Evolutionary conservation across 1,140 invertebrate genomes (phyloP), one percentile per base, ranked within the genome.

Genomic region (Aphis gossypii): DNA sequence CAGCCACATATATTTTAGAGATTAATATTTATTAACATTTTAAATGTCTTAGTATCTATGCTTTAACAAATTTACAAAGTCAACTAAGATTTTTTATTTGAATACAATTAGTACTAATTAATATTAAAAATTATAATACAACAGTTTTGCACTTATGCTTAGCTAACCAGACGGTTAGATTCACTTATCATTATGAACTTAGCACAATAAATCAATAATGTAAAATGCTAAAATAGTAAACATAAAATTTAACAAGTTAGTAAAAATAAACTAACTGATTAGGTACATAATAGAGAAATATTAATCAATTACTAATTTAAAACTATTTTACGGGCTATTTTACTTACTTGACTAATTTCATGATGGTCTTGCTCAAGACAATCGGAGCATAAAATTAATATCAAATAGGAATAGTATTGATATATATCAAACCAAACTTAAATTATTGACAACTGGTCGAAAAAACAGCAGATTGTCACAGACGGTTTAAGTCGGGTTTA

Each of bases 341-440:
- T n/a, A 76, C 60, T 76, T 76, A 76, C 60, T 76, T 76, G 60
- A 76, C 60, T n/a, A 76, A 76, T 23, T 76, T 76, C 60, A 76
- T 76, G 30, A 76, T 76, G 60, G 14, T 76, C n/a, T 76, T n/a
- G 4, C 14, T 76, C 30, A 18, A 14, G 60, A 76, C 60, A 18
- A 18, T 76, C n/a, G 60, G 6, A 76, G 30, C 18, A 4, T 76
- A 76, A n/a, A n/a, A 76, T 76, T 5, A n/a, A n/a, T n/a, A 76
- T 68, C 11, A 68, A 68, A n/a, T 68, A 76, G 48, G 48, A 51
- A 51, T 14, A 18, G 14, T 20, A 46, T 11, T 5, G 25, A n/a
- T 68, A 14, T n/a, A 14, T 68, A 35, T n/a, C 14, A n/a, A 76
- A 18, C 11, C 60, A 76, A 76, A 76, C 30, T n/a, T 6, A 76